Conservation (phyloP, 1,140 invertebrate species). For the Calosoma granatense region DNA sequence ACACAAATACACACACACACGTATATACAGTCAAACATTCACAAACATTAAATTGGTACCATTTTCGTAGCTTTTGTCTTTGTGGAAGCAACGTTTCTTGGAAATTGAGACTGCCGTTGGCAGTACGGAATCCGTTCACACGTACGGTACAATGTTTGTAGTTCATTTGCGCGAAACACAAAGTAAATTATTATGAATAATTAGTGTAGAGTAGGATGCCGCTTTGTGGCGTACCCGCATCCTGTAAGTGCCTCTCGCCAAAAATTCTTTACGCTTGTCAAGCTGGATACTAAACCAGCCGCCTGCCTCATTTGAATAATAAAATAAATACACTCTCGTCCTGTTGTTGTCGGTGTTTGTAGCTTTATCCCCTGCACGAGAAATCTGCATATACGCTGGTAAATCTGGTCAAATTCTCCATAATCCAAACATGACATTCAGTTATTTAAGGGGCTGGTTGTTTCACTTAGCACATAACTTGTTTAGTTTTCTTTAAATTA, state of each 20-base stretch:
- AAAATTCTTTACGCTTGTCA: background rate
- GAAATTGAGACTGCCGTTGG: background rate
- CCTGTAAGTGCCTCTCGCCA: background rate
- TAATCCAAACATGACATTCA: too few species aligned
- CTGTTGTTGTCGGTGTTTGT: background rate
- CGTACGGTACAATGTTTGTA: background rate
- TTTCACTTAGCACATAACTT: too few species aligned
- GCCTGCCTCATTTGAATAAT: background rate
- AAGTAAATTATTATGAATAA: slow-evolving; percentile 9
- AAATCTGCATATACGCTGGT: background rate
- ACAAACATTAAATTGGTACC: slow-evolving; percentile 3
- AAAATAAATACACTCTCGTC: background rate
- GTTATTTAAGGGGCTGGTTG: too few species aligned
- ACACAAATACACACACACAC: too few species aligned
- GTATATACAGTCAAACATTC: too few species aligned
- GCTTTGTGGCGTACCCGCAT: background rate
- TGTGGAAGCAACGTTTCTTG: background rate
- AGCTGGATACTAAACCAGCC: background rate
- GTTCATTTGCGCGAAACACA: background rate
- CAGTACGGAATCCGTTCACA: background rate
- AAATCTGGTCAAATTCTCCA: too few species aligned
- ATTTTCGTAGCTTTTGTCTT: background rate
- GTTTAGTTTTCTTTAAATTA: too few species aligned
- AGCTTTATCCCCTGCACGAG: background rate
- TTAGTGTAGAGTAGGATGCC: background rate